Evolutionary conservation across 1,140 invertebrate species (phyloP), one percentile per base, ranked within the genome.

Genomic region (Gryllus bimaculatus): DNA sequence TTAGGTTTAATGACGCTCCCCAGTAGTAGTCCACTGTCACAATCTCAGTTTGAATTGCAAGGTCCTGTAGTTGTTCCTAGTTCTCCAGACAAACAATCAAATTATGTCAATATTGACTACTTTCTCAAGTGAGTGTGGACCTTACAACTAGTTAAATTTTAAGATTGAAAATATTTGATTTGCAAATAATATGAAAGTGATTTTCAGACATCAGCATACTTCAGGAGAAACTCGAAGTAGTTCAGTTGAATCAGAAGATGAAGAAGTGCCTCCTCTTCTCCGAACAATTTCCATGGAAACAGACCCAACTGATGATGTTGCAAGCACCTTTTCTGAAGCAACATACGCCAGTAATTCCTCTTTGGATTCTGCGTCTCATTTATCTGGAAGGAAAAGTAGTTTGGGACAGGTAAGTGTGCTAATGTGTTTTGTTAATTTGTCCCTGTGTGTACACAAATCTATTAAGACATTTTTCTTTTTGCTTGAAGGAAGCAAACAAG

Each of bases 81-180:
- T 47, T 91, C 92, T 73, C 91, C 92, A 48, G 91, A 91, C 81
- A 89, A 91, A 84, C 90, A 91, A 78, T 92, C 92, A 80, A 96
- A 95, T 87, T 96, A 95, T 87, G 94, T 95, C 84, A 95, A 96
- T 85, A 95, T 95, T 87, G 93, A 95, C 84, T 95, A 95, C 85
- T 95, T 95, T 83, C 90, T 95, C 83, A 90, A 93, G 92, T 94
- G 86, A 90, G 90, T 74, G 76, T 39, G 5, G 5, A 39, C 26
- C 26, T 39, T 39, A 39, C 26, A 39, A 39, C 26, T 39, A 39
- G 26, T 39, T 39, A 2, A 39, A 39, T 39, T 39, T 39, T 39
- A 2, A 39, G 26, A 39, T 39, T 39, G 26, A 39, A 39, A 39
- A 39, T 39, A 39, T 39, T 39, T 39, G 26, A 39, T 5, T 39